Conservation (phyloP, 2,113 vertebrate genomes). For the Anser brachyrhynchus region DNA sequence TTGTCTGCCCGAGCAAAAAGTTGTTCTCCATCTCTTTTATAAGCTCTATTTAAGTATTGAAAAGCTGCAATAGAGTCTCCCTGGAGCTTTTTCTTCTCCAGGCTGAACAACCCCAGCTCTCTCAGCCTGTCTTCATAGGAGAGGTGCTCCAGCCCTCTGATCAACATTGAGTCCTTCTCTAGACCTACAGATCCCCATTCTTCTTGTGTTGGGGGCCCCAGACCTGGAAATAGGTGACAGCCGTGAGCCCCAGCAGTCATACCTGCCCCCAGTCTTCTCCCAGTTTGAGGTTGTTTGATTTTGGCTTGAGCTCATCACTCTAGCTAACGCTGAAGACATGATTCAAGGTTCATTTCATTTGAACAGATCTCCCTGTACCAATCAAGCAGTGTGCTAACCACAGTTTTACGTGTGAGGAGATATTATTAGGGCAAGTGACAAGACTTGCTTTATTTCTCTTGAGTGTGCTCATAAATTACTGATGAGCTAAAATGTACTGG, state of each 20-base stretch:
- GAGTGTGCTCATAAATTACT: conserved; percentile 38
- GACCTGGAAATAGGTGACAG: background rate
- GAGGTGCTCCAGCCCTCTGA: too few relatives aligned
- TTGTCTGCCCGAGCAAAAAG: too few relatives aligned
- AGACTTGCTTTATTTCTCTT: background rate
- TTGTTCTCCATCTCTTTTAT: too few relatives aligned
- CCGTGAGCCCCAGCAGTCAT: background rate
- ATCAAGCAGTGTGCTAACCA: background rate
- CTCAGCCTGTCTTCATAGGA: too few relatives aligned
- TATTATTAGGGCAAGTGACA: background rate
- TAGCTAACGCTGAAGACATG: accelerated
- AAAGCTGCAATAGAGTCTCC: too few relatives aligned
- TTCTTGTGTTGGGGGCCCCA: too few relatives aligned
- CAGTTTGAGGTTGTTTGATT: background rate
- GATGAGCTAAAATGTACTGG: conserved; percentile 16
- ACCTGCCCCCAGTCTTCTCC: background rate
- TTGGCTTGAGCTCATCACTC: background rate
- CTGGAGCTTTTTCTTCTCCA: too few relatives aligned
- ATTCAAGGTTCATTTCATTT: background rate
- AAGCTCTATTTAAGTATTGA: too few relatives aligned
- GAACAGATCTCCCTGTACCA: background rate
- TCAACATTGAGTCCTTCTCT: too few relatives aligned
- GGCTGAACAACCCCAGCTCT: too few relatives aligned
- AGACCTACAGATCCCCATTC: too few relatives aligned
- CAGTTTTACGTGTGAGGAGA: background rate